Percentiles rank a stretch among this genome's conserved stretches.
These are phyloP conservation scores for Phataginus tricuspis DNA, from an alignment of 2,797 vertebrate genomes.

Conservation along the genomic window DNA sequence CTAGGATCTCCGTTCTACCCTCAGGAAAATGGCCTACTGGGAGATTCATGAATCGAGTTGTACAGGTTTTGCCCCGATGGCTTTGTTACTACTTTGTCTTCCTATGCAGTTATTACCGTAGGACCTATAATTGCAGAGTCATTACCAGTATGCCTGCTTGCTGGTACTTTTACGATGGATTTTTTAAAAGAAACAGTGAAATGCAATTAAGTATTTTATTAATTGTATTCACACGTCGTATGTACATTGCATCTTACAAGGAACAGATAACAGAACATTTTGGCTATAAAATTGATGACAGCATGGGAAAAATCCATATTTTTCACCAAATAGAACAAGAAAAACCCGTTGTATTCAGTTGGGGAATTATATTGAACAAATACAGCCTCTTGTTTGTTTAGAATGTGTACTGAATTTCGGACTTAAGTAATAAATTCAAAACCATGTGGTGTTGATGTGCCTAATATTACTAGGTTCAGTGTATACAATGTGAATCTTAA, in stretches of 20 bases:
- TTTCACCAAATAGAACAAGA: conserved; percentile 3
- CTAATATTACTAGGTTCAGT: conserved; percentile 51
- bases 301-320: conserved; percentile 56
- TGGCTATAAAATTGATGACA: conserved; percentile 1
- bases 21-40: background rate
- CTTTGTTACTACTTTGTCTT: background rate
- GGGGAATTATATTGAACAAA: conserved; percentile 58
- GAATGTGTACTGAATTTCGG: conserved; percentile 55
- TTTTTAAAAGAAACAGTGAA: conserved; percentile 12
- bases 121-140: background rate
- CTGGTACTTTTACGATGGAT: background rate
- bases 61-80: background rate
- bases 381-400: conserved; percentile 68
- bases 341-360: conserved; percentile 59
- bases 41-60: background rate
- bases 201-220: conserved; percentile 20
- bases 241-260: conserved; percentile 47
- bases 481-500: conserved; percentile 33
- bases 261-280: conserved; percentile 40
- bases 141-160: background rate
- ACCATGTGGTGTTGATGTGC: conserved; percentile 17
- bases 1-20: background rate
- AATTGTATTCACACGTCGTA: background rate
- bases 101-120: background rate
- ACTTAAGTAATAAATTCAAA: conserved; percentile 74